These are phyloP conservation scores for Mellivora capensis DNA, from an alignment of 2,113 vertebrate species.

Conservation along the genomic window DNA sequence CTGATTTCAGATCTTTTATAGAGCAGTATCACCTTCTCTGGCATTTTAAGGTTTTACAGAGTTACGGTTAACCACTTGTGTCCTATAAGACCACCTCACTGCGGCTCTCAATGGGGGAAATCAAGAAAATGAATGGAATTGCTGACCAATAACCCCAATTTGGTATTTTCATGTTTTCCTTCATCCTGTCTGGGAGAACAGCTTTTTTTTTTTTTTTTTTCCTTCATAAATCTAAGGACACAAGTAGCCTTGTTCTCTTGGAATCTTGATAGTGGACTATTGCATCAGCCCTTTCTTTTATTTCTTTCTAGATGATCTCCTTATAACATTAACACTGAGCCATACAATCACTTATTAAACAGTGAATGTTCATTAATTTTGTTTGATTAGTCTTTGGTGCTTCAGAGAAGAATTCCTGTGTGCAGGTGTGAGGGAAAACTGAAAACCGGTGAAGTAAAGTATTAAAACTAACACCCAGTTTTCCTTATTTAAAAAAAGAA, in stretches of 20 bases:
- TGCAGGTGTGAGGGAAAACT: neutral
- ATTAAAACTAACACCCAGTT: neutral
- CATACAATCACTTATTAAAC: neutral
- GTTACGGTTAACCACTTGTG: neutral
- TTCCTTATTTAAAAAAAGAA: neutral
- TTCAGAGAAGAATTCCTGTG: neutral
- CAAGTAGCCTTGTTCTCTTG: neutral
- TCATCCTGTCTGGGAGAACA: neutral
- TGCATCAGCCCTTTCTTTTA: neutral
- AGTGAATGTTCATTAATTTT: neutral
- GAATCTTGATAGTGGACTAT: neutral
- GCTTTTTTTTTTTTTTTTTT: neutral
- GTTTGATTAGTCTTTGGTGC: slow-evolving; percentile 14
- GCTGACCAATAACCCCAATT: neutral
- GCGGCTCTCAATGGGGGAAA: neutral
- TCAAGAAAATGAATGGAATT: neutral
- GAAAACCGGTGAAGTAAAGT: neutral
- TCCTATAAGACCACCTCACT: neutral
- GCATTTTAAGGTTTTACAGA: neutral
- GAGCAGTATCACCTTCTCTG: neutral
- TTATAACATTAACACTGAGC: neutral
- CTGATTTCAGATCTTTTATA: neutral
- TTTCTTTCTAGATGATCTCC: neutral
- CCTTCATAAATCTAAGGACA: neutral
- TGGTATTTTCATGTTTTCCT: neutral